Evolutionary conservation across 2,797 vertebrate species (phyloP), one percentile per base, ranked within the genome.

Genomic region (Cossypha heuglini): DNA sequence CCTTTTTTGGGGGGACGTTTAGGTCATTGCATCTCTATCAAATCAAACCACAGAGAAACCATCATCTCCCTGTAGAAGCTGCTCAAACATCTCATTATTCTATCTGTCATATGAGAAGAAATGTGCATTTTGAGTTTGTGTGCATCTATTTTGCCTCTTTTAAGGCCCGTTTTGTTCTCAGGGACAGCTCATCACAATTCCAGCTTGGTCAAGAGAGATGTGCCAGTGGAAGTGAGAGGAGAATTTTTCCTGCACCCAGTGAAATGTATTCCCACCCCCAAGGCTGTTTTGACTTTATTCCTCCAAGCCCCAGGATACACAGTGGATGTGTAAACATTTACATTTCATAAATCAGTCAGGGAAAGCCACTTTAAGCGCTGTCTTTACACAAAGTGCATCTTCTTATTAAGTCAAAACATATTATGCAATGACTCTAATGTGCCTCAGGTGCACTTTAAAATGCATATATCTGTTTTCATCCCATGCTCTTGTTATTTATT

Each of bases 371-470:
- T 83, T 62, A 59, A 93, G 46, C 24, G 2, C 83, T 52, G 51
- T 73, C 93, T 88, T 92, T 69, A 64, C 46, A 0, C 64, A 75
- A 94, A 96, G 67, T 77, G 72, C 88, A 90, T 93, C 79, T 48
- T 72, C 94, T 94, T 95, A 94, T 88, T 84, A 96, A 96, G 84
- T 92, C 93, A 94, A 71, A 93, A 82, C 38, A 15, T 90, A 91
- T 92, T 91, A 95, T 90, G 88, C 74, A 80, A 82, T 33, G 74
- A 57, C 79, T 68, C 25, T 54, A 88, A 91, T 66, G 54, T 15
- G 90, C 92, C 94, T 91, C 85, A 89, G 94, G 86, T 94, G 81
- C 79, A 90, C 62, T 95, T 93, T 94, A 87, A 95, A 96, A 93
- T 68, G 64, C 26, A 54, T 72, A 54, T 86, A 61, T 92, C 43